phyloP scores from a whole-genome alignment of 2,113 vertebrate species.

The Electrona antarctica region DNA sequence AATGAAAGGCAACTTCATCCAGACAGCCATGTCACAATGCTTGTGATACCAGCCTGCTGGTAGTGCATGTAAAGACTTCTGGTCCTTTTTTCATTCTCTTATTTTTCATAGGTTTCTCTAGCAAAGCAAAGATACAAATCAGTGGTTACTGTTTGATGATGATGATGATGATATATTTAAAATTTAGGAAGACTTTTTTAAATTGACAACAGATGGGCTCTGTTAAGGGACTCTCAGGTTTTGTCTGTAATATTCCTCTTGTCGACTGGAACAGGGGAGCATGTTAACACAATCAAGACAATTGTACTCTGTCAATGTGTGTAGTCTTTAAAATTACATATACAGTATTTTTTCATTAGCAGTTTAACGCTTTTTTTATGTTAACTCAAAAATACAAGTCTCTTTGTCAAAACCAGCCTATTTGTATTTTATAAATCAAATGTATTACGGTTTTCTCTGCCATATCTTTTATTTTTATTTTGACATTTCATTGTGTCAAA shows the following conservation, averaged over 20 bases:
- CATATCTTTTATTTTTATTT: conserved; percentile 37
- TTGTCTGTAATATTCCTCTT: conserved; percentile 69
- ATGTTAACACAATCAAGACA: conserved; percentile 69
- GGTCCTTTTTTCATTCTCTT: neutral
- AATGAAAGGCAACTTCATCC: conserved; percentile 29
- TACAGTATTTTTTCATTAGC: conserved; percentile 55
- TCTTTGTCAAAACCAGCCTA: conserved; percentile 37
- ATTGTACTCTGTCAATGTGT: conserved; percentile 61
- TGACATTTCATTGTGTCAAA: conserved; percentile 60
- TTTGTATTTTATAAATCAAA: conserved; percentile 54
- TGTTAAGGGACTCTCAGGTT: conserved; percentile 73
- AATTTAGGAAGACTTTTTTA: conserved; percentile 45
- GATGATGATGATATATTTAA: conserved; percentile 26
- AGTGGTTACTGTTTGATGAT: conserved; percentile 42
- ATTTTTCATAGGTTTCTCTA: conserved; percentile 27
- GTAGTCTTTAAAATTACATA: conserved; percentile 62
- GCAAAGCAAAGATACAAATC: conserved; percentile 12
- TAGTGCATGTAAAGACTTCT: conserved; percentile 22
- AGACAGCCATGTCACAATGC: conserved; percentile 33
- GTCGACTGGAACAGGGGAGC: conserved; percentile 68
- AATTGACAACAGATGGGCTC: conserved; percentile 61
- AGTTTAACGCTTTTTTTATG: conserved; percentile 47
- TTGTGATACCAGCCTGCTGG: conserved; percentile 33
- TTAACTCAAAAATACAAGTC: conserved; percentile 40
- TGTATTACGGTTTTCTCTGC: conserved; percentile 48